These are phyloP conservation scores for Rhineura floridana DNA, from an alignment of 2,113 vertebrate species.

Conservation along the genomic window DNA sequence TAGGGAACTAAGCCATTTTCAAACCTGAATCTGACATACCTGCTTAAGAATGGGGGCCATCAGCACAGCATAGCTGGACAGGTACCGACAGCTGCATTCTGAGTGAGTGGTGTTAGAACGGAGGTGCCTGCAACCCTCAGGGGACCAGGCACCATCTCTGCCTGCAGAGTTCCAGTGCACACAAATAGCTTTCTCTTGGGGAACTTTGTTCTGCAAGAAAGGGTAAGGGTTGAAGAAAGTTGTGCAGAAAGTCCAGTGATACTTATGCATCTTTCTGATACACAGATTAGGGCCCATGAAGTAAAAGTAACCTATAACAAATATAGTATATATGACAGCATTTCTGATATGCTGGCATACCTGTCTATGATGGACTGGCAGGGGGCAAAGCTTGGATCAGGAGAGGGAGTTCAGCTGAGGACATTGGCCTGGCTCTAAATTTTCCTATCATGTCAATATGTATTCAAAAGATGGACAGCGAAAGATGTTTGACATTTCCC, in stretches of 20 bases:
- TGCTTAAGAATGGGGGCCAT: conserved; percentile 66
- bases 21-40: not conserved
- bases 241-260: not conserved
- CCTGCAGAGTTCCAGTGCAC: conserved; percentile 70
- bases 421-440: not conserved
- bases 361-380: no score
- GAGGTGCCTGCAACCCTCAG: conserved; percentile 64
- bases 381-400: not conserved
- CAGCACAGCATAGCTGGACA: conserved; percentile 78
- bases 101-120: conserved; percentile 65
- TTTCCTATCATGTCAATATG: not conserved
- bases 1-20: not conserved
- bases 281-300: not conserved
- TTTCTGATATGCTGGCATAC: not conserved
- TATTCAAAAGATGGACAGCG: not conserved
- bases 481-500: not conserved
- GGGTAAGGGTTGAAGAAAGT: not conserved
- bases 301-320: not conserved
- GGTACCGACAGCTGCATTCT: conserved; percentile 73
- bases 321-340: not conserved
- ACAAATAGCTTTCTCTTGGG: conserved; percentile 42
- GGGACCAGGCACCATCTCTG: conserved; percentile 61
- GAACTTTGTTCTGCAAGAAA: not conserved
- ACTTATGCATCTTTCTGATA: not conserved
- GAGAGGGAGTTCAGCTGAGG: not conserved